Conservation (phyloP, 1,140 invertebrate genomes). For the Octopus sinensis region DNA sequence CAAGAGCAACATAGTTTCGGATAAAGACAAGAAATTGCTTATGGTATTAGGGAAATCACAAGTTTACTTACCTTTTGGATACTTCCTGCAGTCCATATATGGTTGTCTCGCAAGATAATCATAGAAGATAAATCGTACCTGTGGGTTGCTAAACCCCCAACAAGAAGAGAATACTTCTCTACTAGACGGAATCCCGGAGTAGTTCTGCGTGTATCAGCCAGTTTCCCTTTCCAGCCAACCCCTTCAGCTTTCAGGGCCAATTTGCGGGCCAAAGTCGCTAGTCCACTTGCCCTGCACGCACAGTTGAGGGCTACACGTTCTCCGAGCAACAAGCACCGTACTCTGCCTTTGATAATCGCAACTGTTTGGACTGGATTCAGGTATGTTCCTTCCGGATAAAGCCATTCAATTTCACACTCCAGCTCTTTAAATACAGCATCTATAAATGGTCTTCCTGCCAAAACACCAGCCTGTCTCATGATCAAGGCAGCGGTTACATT, state of each 20-base stretch:
- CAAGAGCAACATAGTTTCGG: too few species aligned
- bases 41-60: too few species aligned
- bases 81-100: constrained; percentile 57
- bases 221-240: constrained; percentile 50
- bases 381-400: constrained; percentile 44
- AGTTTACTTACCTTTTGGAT: constrained; percentile 48
- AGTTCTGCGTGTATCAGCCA: constrained; percentile 60
- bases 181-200: constrained; percentile 61
- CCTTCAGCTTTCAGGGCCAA: constrained; percentile 34
- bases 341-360: constrained; percentile 53
- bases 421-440: constrained; percentile 57
- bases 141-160: constrained; percentile 58
- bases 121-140: constrained; percentile 59
- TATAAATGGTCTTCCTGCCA: constrained; percentile 59
- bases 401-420: constrained; percentile 54
- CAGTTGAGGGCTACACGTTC: constrained; percentile 59
- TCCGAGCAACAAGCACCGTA: constrained; percentile 55
- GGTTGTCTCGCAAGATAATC: constrained; percentile 62
- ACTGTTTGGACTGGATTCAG: constrained; percentile 42
- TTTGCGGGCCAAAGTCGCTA: constrained; percentile 53
- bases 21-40: too few species aligned
- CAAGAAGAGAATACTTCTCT: constrained; percentile 60
- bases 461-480: constrained; percentile 53
- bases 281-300: constrained; percentile 56
- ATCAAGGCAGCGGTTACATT: constrained; percentile 51